A percentile compares a stretch with the other conserved stretches of the same genome.
These are phyloP conservation scores for Diplosoma virens DNA, from an alignment of 23 tunicate genomes.

Conservation along the genomic window DNA sequence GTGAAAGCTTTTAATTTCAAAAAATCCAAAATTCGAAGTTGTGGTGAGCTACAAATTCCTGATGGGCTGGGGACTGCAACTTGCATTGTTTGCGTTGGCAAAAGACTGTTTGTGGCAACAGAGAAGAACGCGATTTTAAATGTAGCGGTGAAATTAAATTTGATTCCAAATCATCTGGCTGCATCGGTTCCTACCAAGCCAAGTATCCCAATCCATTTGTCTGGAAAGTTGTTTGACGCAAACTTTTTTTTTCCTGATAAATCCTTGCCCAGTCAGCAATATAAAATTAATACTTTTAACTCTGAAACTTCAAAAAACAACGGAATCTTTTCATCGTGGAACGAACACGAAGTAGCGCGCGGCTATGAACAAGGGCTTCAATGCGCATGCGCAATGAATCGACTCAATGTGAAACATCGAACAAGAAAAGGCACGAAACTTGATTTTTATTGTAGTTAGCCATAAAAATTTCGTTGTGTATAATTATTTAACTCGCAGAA, in stretches of 20 bases:
- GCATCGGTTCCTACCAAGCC: too few species aligned
- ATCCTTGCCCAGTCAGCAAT: too few species aligned
- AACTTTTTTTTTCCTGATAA: too few species aligned
- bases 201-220: too few species aligned
- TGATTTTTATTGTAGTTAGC: too few species aligned
- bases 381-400: constrained; percentile 26
- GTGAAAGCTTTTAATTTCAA: constrained; percentile 58
- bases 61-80: constrained; percentile 38
- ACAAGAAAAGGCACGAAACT: too few species aligned
- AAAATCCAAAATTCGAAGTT: constrained; percentile 42
- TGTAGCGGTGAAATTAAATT: constrained; percentile 15
- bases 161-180: neutral
- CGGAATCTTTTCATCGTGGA: constrained; percentile 20
- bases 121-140: constrained; percentile 41
- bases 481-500: too few species aligned
- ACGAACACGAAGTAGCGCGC: constrained; percentile 51
- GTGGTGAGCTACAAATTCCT: constrained; percentile 50
- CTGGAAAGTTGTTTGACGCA: too few species aligned
- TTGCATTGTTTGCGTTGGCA: constrained; percentile 18
- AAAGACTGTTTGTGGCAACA: constrained; percentile 58
- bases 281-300: neutral
- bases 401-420: constrained; percentile 22
- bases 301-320: neutral
- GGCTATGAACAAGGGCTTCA: constrained; percentile 26
- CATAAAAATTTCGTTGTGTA: too few species aligned